Base-by-base conservation (phyloP, 2,113 vertebrate species). In the Dryoscopus gambensis region DNA sequence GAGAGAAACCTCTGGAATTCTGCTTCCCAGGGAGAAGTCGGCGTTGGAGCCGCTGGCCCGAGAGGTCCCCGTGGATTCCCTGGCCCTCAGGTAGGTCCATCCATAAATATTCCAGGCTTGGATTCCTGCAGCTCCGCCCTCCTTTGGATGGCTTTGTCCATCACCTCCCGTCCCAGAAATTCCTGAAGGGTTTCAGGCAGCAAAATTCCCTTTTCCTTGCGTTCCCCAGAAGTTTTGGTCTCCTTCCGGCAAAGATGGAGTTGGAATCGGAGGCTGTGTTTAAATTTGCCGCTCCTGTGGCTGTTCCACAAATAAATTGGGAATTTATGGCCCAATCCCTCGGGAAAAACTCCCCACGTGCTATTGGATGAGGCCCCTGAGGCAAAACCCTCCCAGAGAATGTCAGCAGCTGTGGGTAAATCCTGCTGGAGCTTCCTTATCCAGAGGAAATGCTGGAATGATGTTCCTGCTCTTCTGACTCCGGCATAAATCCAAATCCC, bases 11-110 rank as follows among this genome's bases (percentile, higher is more conserved):
- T 80, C n/a, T 12, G 39, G 57, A 44, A 28, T 65, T 78, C 39
- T 94, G 22, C n/a, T 94, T 73, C 17, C 31, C 93, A 99, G 99
- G 99, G 99, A 44, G 98, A 98, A 67, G 93, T 46, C 4, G 95
- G 98, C 14, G 18, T 98, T 27, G 98, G 99, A 65, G 97, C 96
- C 23, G 59, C 97, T 47, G 99, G 99, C 24, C 97, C 97, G 11
- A 97, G 98, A 85, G 99, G 99, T 9, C 59, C 98, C 25, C 84
- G 68, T 8, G 99, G 99, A 22, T 92, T 98, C 40, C 94, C 98
- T 44, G 99, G 99, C 9, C 97, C 98, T 76, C 97, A 46, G 97
- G 99, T 99, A 97, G 76, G 96, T 90, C 20, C 18, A 10, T 84
- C 40, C 18, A 3, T 17, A 28, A 46, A 50, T 46, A 21, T 60